A percentile compares a stretch with the other conserved stretches of the same genome.
These are phyloP conservation scores for Acheta domesticus DNA, from an alignment of 2,888 invertebrate species.

Conservation along the genomic window DNA sequence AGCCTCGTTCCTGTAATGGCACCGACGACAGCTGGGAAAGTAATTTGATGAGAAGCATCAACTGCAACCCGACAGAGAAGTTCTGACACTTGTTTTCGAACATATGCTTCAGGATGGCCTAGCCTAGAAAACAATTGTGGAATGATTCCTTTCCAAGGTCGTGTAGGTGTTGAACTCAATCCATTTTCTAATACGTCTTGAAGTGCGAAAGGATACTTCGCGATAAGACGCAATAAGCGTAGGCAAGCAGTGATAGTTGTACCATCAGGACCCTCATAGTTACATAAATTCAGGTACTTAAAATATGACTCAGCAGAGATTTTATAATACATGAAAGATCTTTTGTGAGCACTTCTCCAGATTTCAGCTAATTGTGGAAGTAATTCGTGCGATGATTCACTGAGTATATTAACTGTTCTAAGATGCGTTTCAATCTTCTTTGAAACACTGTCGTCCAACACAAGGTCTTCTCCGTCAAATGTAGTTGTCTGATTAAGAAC, in stretches of 20 bases:
- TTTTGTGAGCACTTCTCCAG: conserved; percentile 80
- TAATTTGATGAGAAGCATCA: conserved; percentile 89
- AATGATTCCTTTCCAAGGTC: conserved; percentile 94
- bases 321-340: conserved; percentile 85
- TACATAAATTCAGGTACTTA: conserved; percentile 69
- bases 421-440: conserved; percentile 74
- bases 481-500: conserved; percentile 66
- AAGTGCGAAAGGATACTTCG: conserved; percentile 88
- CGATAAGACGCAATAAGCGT: conserved; percentile 80
- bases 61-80: conserved; percentile 85
- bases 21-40: conserved; percentile 89
- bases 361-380: conserved; percentile 70
- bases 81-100: conserved; percentile 81
- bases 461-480: conserved; percentile 68
- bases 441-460: conserved; percentile 72
- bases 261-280: conserved; percentile 56
- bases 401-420: conserved; percentile 59
- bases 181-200: conserved; percentile 85
- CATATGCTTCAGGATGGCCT: conserved; percentile 93
- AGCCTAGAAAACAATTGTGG: conserved; percentile 93
- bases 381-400: conserved; percentile 59
- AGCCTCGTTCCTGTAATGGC: conserved; percentile 52
- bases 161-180: conserved; percentile 81
- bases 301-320: conserved; percentile 87
- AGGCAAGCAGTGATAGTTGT: conserved; percentile 84